Evolutionary conservation across 1,140 invertebrate genomes (phyloP).

Genomic region (Drosophila nigromelanica): DNA sequence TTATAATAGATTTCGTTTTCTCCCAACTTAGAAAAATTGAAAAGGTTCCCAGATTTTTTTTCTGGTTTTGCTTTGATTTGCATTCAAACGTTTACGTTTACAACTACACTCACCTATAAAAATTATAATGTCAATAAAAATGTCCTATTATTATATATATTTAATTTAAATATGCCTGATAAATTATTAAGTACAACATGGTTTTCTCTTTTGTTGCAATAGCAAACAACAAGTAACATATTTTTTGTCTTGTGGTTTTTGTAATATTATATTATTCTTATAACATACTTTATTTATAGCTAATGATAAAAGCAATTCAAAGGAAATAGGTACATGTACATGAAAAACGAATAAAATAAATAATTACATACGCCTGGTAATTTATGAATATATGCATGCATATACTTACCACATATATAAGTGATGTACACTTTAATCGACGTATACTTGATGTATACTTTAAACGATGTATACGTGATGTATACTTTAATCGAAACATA

Average conservation of each 20-base stretch:
- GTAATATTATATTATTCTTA: slow-evolving; percentile 60
- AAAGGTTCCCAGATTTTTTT: no score
- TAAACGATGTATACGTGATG: slow-evolving; percentile 25
- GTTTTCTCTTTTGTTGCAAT: slow-evolving; percentile 12
- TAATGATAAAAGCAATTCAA: slow-evolving; percentile 59
- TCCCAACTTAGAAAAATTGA: no score
- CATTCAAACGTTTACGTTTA: no score
- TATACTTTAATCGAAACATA: slow-evolving; percentile 42
- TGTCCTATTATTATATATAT: slow-evolving; percentile 75
- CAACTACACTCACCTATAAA: slow-evolving; percentile 27
- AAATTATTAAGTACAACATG: slow-evolving; percentile 3
- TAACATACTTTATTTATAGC: slow-evolving; percentile 55
- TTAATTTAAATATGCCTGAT: slow-evolving; percentile 46
- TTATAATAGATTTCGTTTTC: no score
- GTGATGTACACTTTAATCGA: slow-evolving; percentile 61
- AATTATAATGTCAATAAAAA: slow-evolving; percentile 41
- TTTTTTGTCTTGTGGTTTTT: slow-evolving; percentile 52
- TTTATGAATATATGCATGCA: slow-evolving; percentile 32
- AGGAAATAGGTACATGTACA: slow-evolving; percentile 48
- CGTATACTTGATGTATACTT: not conserved
- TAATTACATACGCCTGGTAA: slow-evolving; percentile 31
- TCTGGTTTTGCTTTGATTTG: no score
- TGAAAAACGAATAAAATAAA: slow-evolving; percentile 19
- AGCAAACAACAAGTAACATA: slow-evolving; percentile 10
- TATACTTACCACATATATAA: slow-evolving; percentile 41